phyloP scores from a whole-genome alignment of 2,888 invertebrate species.

The Hybos culiciformis region DNA sequence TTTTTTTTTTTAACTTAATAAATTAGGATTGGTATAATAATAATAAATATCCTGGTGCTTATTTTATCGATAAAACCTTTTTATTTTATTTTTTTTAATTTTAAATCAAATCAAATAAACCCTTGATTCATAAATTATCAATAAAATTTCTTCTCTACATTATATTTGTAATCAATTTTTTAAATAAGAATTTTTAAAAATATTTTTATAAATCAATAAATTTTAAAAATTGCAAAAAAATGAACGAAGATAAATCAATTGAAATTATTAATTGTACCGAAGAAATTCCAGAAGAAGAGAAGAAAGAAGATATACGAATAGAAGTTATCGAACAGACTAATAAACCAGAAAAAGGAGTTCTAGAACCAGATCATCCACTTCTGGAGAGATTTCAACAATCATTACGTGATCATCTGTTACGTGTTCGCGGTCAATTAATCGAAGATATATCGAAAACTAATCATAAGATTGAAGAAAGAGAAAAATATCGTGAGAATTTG shows the following conservation, averaged over 20 bases:
- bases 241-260: not conserved
- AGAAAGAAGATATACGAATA: not conserved
- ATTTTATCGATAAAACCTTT: too few species aligned
- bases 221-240: not conserved
- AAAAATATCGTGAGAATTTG: conserved; percentile 30
- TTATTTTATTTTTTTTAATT: too few species aligned
- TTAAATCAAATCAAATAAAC: too few species aligned
- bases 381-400: conserved; percentile 60
- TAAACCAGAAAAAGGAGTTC: not conserved
- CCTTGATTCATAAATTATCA: too few species aligned
- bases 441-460: conserved; percentile 56
- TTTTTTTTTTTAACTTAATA: too few species aligned
- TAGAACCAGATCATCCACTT: conserved; percentile 51
- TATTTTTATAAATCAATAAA: too few species aligned
- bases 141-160: too few species aligned
- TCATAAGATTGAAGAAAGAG: conserved; percentile 26
- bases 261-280: not conserved
- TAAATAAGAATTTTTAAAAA: too few species aligned
- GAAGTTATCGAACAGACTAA: not conserved
- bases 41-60: too few species aligned
- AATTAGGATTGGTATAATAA: too few species aligned
- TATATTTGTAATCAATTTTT: too few species aligned
- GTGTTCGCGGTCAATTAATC: conserved; percentile 48
- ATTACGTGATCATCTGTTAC: conserved; percentile 48
- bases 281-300: not conserved